phyloP scores from a whole-genome alignment of 1,140 invertebrate species.

The Macrocentrus cingulum region DNA sequence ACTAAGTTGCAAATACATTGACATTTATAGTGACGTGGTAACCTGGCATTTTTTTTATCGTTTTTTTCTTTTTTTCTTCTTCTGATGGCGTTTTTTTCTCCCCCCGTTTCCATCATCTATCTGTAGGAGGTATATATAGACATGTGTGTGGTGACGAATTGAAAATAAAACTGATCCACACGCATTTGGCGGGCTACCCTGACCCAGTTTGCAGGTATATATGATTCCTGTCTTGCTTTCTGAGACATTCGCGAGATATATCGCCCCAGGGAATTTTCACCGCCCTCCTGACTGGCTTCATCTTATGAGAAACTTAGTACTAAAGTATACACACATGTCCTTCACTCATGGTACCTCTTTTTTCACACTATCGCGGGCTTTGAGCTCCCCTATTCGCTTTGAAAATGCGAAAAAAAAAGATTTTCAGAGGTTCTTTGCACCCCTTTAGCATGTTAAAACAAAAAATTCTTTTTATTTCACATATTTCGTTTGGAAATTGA shows the following conservation, averaged over 20 bases:
- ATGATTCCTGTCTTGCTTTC: slow-evolving; percentile 26
- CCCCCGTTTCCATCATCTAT: not conserved
- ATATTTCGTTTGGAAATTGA: too few species aligned
- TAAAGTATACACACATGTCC: not conserved
- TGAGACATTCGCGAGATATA: slow-evolving; percentile 17
- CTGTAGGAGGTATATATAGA: not conserved
- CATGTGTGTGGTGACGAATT: slow-evolving; percentile 21
- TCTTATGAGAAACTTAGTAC: not conserved
- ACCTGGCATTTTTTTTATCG: too few species aligned
- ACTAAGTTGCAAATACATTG: too few species aligned
- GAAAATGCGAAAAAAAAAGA: too few species aligned
- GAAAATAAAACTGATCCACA: slow-evolving; percentile 30
- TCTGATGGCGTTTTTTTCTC: not conserved
- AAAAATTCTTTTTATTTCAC: too few species aligned
- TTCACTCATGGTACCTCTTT: slow-evolving; percentile 12
- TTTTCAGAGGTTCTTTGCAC: too few species aligned
- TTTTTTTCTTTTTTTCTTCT: not conserved
- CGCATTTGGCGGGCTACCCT: slow-evolving; percentile 33
- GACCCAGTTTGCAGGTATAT: slow-evolving; percentile 26
- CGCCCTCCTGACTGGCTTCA: not conserved
- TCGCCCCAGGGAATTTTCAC: slow-evolving; percentile 15
- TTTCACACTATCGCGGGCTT: not conserved
- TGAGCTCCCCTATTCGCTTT: not conserved
- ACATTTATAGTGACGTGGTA: too few species aligned
- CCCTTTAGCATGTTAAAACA: too few species aligned